Percentiles rank a stretch among this genome's conserved stretches.
These are phyloP conservation scores for Hepsetus odoe DNA, from an alignment of 2,113 vertebrate species.

Conservation along the genomic window DNA sequence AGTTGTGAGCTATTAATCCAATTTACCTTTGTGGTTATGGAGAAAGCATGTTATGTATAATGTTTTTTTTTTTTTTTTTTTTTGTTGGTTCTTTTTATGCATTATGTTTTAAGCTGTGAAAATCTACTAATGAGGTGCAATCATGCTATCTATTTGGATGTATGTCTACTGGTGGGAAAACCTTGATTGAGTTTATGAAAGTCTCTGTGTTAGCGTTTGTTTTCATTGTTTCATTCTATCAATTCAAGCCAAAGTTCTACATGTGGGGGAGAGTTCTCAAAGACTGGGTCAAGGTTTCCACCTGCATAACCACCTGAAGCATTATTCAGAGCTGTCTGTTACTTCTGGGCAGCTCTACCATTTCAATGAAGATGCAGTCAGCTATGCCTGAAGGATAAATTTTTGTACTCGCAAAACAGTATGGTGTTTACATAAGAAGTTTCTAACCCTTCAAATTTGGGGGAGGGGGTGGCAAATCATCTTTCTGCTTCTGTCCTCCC, in stretches of 20 bases:
- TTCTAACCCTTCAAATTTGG: background rate
- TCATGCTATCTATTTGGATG: conserved; percentile 36
- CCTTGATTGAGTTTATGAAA: conserved; percentile 17
- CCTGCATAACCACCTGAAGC: conserved; percentile 27
- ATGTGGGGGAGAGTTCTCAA: conserved; percentile 3
- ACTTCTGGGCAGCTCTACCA: background rate
- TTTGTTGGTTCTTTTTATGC: conserved; percentile 21
- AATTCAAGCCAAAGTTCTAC: conserved; percentile 50
- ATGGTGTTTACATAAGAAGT: background rate
- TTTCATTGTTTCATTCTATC: background rate
- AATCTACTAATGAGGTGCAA: conserved; percentile 52
- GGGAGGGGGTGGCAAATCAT: background rate
- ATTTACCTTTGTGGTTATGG: conserved; percentile 3
- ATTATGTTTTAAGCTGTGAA: conserved; percentile 55
- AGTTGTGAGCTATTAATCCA: conserved; percentile 1
- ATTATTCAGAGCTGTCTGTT: background rate
- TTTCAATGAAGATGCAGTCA: conserved; percentile 36
- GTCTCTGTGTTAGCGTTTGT: background rate
- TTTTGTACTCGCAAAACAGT: background rate
- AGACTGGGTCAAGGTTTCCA: background rate
- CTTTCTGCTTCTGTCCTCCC: background rate
- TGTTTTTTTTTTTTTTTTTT: too few species aligned
- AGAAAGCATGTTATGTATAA: conserved; percentile 33
- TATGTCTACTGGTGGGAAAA: conserved; percentile 39
- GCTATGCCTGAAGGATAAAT: conserved; percentile 6